Base-by-base conservation (phyloP, 2,797 vertebrate genomes). In the Lateolabrax maculatus region DNA sequence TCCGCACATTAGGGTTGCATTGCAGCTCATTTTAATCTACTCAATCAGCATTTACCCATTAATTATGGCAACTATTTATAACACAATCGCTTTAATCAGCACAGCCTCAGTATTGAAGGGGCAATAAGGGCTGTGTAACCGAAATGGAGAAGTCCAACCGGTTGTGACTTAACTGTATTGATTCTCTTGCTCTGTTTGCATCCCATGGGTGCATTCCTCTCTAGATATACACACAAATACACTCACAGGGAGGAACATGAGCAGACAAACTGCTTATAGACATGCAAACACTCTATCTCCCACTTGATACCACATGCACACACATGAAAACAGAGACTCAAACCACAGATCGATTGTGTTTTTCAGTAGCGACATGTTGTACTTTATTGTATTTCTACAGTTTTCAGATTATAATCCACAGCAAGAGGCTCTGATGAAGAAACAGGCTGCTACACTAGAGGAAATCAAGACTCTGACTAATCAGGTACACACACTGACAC, bases 391-490 rank as follows among this genome's bases (percentile, higher is more conserved):
- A 5, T 76, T 78, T 61, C 83, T 85, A 9, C 92, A 98, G 98
- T 77, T 95, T 83, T 92, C 91, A 53, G 97, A 97, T 67, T 93
- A 83, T 90, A 92, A 79, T 65, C 90, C 86, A n/a, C 95, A 94
- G 19, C 97, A 97, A 90, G 93, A 95, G 83, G 95, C 91, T 73
- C 95, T 99, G 86, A 95, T 96, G 89, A 96, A 95, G 93, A 99
- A 96, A 85, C 98, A 99, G 85, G 93, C 92, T 0, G 95, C 93
- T 9, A 97, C 95, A 27, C 92, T 98, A 84, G 95, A 96, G 31
- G 92, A 95, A 77, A 97, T 99, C 93, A 96, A 93, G 90, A 92
- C 91, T 55, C 90, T 94, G 64, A 96, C 95, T 81, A 95, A 94
- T 79, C 95, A 97, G 96, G 97, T 98, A 93, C 61, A 41, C 34